Conservation (phyloP, 1,140 invertebrate species). For the Caenorhabditis inopinata region DNA sequence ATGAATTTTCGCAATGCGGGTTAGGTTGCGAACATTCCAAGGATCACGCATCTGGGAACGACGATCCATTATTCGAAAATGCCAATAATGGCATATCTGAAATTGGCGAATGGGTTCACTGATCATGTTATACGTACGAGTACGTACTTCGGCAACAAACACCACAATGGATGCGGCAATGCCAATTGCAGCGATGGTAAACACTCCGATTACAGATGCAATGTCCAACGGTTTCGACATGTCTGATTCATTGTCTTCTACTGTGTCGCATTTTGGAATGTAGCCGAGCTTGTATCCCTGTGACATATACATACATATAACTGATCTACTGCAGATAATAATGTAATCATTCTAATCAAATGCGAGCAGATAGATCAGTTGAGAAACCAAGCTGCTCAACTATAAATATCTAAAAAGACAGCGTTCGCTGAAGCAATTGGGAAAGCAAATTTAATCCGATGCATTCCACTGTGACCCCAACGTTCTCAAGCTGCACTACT, state of each 20-base stretch:
- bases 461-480: too few species aligned
- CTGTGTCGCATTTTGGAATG: constrained; percentile 36
- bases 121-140: background rate
- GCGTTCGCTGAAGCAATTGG: too few species aligned
- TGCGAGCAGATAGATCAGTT: too few species aligned
- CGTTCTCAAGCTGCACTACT: too few species aligned
- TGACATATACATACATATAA: too few species aligned
- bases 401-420: too few species aligned
- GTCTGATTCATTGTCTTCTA: background rate
- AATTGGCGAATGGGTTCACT: background rate
- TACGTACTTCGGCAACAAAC: constrained; percentile 17
- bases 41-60: constrained; percentile 8
- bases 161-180: background rate
- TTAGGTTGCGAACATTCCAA: constrained; percentile 11
- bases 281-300: constrained; percentile 27
- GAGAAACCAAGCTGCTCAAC: too few species aligned
- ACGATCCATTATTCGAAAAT: background rate
- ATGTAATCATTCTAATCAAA: too few species aligned
- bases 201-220: constrained; percentile 18
- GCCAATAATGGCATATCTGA: constrained; percentile 39
- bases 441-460: too few species aligned
- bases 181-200: constrained; percentile 3
- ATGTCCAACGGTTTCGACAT: constrained; percentile 29
- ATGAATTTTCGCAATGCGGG: constrained; percentile 35
- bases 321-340: too few species aligned